Evolutionary conservation across 2,888 invertebrate species (phyloP).

Genomic region (Megaustenia siamemsis): DNA sequence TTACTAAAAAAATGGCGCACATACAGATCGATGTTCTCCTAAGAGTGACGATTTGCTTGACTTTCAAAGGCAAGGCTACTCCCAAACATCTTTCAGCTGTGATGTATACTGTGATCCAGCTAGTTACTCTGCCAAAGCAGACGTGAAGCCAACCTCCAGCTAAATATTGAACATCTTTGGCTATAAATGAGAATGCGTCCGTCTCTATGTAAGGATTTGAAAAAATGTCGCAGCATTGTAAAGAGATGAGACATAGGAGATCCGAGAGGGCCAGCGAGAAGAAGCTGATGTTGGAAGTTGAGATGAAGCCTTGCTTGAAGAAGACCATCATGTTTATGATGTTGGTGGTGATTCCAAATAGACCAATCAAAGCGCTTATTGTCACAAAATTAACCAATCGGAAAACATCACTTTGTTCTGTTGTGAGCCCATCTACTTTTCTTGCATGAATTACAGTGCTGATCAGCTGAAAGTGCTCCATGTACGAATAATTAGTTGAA

Average conservation of each 20-base stretch:
- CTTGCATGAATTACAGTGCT: no score
- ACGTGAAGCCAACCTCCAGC: slow-evolving; percentile 17
- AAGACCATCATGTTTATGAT: slow-evolving; percentile 39
- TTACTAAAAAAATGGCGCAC: background rate
- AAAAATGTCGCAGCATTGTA: slow-evolving; percentile 26
- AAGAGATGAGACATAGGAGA: slow-evolving; percentile 2
- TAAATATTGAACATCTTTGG: slow-evolving; percentile 27
- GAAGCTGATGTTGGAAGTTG: slow-evolving; percentile 37
- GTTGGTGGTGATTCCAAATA: slow-evolving; percentile 34
- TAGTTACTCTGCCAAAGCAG: slow-evolving; percentile 23
- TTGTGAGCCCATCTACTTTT: background rate
- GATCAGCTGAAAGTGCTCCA: background rate
- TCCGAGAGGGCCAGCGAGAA: slow-evolving; percentile 28
- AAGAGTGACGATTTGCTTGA: slow-evolving; percentile 31
- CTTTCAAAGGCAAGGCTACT: slow-evolving; percentile 32
- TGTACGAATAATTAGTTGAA: no score
- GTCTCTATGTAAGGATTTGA: slow-evolving; percentile 11
- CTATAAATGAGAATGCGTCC: background rate
- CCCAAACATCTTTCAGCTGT: slow-evolving; percentile 39
- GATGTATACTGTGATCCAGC: slow-evolving; percentile 35
- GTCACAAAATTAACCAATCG: slow-evolving; percentile 25
- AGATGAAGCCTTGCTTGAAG: slow-evolving; percentile 29
- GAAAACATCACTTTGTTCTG: background rate
- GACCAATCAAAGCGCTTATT: slow-evolving; percentile 16
- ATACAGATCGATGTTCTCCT: background rate